A percentile compares a stretch with the other conserved stretches of the same genome.
phyloP scores from a whole-genome alignment of 1,140 invertebrate genomes.

The Trichonephila clavipes region DNA sequence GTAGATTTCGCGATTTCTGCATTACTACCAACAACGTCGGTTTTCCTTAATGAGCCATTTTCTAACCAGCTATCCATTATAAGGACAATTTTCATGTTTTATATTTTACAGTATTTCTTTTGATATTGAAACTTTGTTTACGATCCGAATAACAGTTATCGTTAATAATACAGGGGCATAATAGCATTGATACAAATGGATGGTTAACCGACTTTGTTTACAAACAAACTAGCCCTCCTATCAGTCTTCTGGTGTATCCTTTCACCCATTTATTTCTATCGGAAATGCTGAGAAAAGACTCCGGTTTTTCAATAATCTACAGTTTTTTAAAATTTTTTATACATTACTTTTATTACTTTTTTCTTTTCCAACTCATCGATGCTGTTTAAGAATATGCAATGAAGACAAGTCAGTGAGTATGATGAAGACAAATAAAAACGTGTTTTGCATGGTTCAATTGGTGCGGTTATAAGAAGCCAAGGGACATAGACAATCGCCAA shows the following conservation, averaged over 20 bases:
- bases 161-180: background rate
- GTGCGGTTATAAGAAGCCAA: conserved; percentile 24
- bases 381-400: too few relatives aligned
- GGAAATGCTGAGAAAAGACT: too few relatives aligned
- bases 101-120: too few relatives aligned
- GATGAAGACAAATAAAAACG: background rate
- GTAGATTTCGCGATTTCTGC: conserved; percentile 7
- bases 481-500: background rate
- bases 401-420: background rate
- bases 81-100: background rate
- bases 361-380: too few relatives aligned
- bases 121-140: too few relatives aligned
- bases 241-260: too few relatives aligned
- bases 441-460: background rate
- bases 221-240: conserved; percentile 31
- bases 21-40: too few relatives aligned
- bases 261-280: too few relatives aligned
- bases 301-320: too few relatives aligned
- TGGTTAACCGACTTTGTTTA: background rate
- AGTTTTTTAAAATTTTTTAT: too few relatives aligned
- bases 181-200: too few relatives aligned
- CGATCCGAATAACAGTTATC: background rate
- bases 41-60: background rate
- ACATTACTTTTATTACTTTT: too few relatives aligned
- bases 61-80: background rate